These are phyloP conservation scores for Eretmocerus hayati DNA, from an alignment of 2,888 invertebrate species.

Conservation along the genomic window DNA sequence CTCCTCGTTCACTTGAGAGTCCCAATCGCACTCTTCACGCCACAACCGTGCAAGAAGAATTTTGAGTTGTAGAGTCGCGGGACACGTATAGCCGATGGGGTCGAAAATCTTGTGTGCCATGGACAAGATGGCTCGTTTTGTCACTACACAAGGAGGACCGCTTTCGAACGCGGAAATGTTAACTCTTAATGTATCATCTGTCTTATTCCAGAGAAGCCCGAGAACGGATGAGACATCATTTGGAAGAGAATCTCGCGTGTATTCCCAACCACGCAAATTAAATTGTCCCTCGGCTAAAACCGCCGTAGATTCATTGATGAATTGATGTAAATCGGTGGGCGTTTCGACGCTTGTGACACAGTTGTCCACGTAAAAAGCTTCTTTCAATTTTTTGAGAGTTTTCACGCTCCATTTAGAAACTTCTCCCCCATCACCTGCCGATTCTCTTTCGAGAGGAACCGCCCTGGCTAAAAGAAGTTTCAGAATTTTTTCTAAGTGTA, in stretches of 20 bases:
- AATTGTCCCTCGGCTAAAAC: neutral
- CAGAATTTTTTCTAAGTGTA: neutral
- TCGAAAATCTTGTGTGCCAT: neutral
- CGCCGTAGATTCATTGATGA: neutral
- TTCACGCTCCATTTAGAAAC: too few species aligned
- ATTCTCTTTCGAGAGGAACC: too few species aligned
- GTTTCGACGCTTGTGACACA: neutral
- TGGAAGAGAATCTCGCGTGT: neutral
- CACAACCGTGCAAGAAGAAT: neutral
- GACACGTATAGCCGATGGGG: slow-evolving; percentile 4
- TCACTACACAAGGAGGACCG: neutral
- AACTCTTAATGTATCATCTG: neutral
- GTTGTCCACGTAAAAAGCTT: neutral
- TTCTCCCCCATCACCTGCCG: too few species aligned
- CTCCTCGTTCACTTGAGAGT: neutral
- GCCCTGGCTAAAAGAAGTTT: too few species aligned
- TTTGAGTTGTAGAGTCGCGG: slow-evolving; percentile 1
- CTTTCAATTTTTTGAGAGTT: neutral
- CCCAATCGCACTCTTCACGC: slow-evolving; percentile 6
- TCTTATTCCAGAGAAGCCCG: neutral
- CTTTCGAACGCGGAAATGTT: neutral
- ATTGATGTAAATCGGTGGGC: neutral
- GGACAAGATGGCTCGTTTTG: neutral
- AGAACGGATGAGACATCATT: neutral
- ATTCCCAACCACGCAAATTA: neutral